Evolutionary conservation across 1,140 invertebrate species (phyloP).

Genomic region (Calephelis virginiensis): DNA sequence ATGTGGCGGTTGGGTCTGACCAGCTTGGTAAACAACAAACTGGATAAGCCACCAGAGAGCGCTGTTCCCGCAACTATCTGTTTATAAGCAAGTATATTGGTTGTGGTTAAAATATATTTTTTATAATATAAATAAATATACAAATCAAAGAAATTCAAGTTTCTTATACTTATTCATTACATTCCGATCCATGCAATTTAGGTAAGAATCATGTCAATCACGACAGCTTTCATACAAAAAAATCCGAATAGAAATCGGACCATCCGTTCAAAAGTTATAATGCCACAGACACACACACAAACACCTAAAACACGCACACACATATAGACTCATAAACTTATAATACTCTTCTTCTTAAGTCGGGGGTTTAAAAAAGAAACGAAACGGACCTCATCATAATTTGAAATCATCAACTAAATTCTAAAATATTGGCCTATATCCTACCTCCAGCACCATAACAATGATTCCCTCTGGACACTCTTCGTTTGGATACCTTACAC

Average conservation of each 20-base stretch:
- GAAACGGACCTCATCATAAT: no score
- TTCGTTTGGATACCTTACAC: conserved; percentile 87
- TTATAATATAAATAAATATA: no score
- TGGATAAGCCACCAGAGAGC: conserved; percentile 79
- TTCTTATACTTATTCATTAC: no score
- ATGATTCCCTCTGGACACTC: conserved; percentile 92
- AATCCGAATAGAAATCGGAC: no score
- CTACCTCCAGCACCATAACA: conserved; percentile 79
- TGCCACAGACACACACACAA: no score
- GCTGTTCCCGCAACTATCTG: conserved; percentile 80
- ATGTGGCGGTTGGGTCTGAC: conserved; percentile 77
- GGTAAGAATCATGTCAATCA: no score
- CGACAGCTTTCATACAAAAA: no score
- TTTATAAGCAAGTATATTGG: conserved; percentile 28
- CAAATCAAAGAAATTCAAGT: no score
- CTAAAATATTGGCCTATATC: neutral
- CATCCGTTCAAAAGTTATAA: no score
- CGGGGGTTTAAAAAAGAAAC: neutral
- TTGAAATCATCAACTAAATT: no score
- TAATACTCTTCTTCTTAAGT: neutral
- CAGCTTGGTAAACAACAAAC: conserved; percentile 81
- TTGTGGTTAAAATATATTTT: no score
- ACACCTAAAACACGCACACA: neutral
- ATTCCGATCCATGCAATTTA: no score
- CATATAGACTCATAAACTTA: neutral